Percentiles rank a stretch among this genome's conserved stretches.
phyloP scores from a whole-genome alignment of 2,797 vertebrate species.

The Sebastes trivittatus region DNA sequence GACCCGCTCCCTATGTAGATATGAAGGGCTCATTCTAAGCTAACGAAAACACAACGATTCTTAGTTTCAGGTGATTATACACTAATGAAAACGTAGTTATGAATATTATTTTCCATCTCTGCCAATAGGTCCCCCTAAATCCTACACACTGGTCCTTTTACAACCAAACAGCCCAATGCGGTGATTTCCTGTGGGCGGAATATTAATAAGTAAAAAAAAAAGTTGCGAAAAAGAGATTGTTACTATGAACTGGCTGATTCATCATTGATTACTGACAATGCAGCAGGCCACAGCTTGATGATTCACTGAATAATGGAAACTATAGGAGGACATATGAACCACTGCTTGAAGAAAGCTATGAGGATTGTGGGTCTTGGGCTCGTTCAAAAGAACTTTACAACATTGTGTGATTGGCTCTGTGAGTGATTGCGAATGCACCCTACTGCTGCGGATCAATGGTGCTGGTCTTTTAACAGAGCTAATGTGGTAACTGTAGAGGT shows the following conservation, averaged over 20 bases:
- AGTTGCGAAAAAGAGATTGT: background rate
- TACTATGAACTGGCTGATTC: constrained; percentile 9
- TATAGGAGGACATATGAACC: background rate
- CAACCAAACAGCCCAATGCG: background rate
- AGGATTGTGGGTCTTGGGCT: background rate
- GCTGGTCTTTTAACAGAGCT: constrained; percentile 42
- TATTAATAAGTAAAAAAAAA: background rate
- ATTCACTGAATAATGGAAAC: constrained; percentile 32
- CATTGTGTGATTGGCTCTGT: background rate
- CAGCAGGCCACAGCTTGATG: constrained; percentile 19
- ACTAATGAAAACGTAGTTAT: too few species aligned
- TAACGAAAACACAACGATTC: too few species aligned
- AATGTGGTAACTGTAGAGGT: constrained; percentile 55
- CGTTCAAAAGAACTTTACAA: background rate
- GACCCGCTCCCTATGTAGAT: too few species aligned
- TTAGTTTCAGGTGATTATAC: too few species aligned
- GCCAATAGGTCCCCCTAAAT: too few species aligned
- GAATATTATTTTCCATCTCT: too few species aligned
- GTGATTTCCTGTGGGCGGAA: background rate
- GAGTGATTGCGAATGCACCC: constrained; percentile 11
- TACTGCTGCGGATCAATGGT: constrained; percentile 42
- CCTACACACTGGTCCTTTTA: background rate
- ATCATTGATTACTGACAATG: constrained; percentile 18
- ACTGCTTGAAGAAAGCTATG: background rate
- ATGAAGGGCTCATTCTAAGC: too few species aligned